phyloP scores from a whole-genome alignment of 2,888 invertebrate species.

The Polydrusus pterygomalis region DNA sequence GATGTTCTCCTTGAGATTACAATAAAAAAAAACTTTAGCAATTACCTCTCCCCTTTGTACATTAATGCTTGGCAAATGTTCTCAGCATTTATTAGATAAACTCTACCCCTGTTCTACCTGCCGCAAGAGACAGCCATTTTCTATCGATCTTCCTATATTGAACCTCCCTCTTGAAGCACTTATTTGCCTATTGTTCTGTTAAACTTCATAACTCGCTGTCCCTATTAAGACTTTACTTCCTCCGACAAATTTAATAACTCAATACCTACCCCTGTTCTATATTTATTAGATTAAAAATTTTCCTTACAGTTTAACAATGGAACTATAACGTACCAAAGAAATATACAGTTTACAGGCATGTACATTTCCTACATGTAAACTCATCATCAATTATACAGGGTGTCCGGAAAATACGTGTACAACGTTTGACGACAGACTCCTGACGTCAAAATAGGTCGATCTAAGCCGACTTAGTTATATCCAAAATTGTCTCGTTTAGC shows the following conservation, averaged over 20 bases:
- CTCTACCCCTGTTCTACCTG: slow-evolving; percentile 30
- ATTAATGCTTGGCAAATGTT: slow-evolving; percentile 29
- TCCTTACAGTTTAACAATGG: not conserved
- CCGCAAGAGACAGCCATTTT: slow-evolving; percentile 31
- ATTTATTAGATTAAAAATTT: slow-evolving; percentile 18
- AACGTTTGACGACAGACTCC: too few relatives aligned
- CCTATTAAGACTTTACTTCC: slow-evolving; percentile 23
- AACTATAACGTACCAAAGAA: not conserved
- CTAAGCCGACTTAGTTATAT: too few relatives aligned
- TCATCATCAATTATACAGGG: too few relatives aligned
- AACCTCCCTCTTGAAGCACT: slow-evolving; percentile 31
- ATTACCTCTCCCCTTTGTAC: slow-evolving; percentile 25
- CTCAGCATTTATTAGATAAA: slow-evolving; percentile 29
- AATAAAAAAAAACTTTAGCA: slow-evolving; percentile 28
- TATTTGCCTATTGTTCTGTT: slow-evolving; percentile 34
- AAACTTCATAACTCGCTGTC: slow-evolving; percentile 26
- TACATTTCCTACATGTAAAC: too few relatives aligned
- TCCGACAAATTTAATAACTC: slow-evolving; percentile 26
- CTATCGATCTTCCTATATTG: slow-evolving; percentile 29
- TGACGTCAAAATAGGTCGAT: too few relatives aligned
- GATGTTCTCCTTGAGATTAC: slow-evolving; percentile 16
- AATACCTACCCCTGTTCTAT: slow-evolving; percentile 12
- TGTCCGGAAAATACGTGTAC: too few relatives aligned
- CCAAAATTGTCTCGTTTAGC: too few relatives aligned
- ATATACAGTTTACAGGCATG: too few relatives aligned